phyloP scores from a whole-genome alignment of 2,888 invertebrate genomes.

The Ischnus inquisitorius region DNA sequence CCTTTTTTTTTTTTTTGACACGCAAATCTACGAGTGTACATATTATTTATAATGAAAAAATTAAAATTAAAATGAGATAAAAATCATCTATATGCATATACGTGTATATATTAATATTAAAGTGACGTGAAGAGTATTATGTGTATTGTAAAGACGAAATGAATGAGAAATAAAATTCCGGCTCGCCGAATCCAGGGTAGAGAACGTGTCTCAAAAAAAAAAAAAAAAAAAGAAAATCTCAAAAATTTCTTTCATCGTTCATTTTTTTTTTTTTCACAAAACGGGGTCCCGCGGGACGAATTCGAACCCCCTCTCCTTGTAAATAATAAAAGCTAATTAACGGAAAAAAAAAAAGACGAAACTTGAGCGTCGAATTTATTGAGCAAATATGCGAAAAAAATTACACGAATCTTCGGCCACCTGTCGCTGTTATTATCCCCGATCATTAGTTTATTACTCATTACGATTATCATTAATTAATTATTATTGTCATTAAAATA shows the following conservation, averaged over 20 bases:
- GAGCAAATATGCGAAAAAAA: neutral
- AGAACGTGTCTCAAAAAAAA: slow-evolving; percentile 12
- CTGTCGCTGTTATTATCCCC: slow-evolving; percentile 27
- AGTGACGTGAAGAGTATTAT: slow-evolving; percentile 65
- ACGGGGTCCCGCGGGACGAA: slow-evolving; percentile 49
- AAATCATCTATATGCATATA: slow-evolving; percentile 26
- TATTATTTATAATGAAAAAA: slow-evolving; percentile 50
- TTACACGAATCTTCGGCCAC: slow-evolving; percentile 8
- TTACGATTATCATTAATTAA: slow-evolving; percentile 65
- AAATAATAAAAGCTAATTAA: slow-evolving; percentile 42
- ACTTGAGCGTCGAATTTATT: slow-evolving; percentile 11
- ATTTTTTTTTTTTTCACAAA: slow-evolving; percentile 1
- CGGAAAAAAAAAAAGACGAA: neutral
- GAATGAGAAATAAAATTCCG: slow-evolving; percentile 18
- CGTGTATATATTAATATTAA: slow-evolving; percentile 51
- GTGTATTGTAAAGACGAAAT: slow-evolving; percentile 42
- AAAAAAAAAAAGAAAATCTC: slow-evolving; percentile 5
- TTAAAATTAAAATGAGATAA: no score
- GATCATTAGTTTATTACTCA: slow-evolving; percentile 63
- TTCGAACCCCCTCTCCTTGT: slow-evolving; percentile 38
- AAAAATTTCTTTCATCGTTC: slow-evolving; percentile 5
- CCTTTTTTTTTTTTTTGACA: slow-evolving; percentile 26
- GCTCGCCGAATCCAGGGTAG: slow-evolving; percentile 34
- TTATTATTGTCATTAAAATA: slow-evolving; percentile 61
- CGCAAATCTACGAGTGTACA: slow-evolving; percentile 57